Percentiles rank a stretch among this genome's conserved stretches.
phyloP scores from a whole-genome alignment of 37 sponge, comb jelly and placozoan species.

The Beroe forskalii region DNA sequence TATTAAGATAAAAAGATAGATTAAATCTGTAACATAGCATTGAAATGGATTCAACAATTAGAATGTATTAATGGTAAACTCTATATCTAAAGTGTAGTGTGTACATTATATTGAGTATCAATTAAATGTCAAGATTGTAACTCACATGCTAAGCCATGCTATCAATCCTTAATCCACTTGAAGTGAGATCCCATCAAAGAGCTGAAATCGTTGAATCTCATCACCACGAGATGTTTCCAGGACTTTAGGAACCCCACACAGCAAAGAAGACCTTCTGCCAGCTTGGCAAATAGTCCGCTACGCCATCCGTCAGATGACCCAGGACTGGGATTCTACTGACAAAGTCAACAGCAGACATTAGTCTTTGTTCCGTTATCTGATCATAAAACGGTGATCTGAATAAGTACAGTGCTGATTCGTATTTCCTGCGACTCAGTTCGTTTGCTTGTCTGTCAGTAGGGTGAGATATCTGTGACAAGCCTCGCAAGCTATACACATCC shows the following conservation, averaged over 20 bases:
- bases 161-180: too few species aligned
- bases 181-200: too few species aligned
- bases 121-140: too few species aligned
- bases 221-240: too few species aligned
- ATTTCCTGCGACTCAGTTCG: constrained; percentile 1
- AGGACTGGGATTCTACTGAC: constrained; percentile 1
- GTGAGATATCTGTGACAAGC: not conserved
- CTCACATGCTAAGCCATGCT: too few species aligned
- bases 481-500: constrained; percentile 7
- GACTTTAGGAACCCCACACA: constrained; percentile 29
- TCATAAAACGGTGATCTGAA: constrained; percentile 53
- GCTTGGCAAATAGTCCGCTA: constrained; percentile 25
- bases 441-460: constrained; percentile 32
- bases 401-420: not conserved
- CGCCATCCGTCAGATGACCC: constrained; percentile 37
- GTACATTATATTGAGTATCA: too few species aligned
- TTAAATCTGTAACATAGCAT: too few species aligned
- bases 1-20: too few species aligned
- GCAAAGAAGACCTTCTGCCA: not conserved
- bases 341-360: not conserved
- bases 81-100: too few species aligned
- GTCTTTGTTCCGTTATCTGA: constrained; percentile 9
- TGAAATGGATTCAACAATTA: too few species aligned
- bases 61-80: too few species aligned
- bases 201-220: too few species aligned